Conservation (phyloP, 2,888 invertebrate species). For the Rotaria macrura region DNA sequence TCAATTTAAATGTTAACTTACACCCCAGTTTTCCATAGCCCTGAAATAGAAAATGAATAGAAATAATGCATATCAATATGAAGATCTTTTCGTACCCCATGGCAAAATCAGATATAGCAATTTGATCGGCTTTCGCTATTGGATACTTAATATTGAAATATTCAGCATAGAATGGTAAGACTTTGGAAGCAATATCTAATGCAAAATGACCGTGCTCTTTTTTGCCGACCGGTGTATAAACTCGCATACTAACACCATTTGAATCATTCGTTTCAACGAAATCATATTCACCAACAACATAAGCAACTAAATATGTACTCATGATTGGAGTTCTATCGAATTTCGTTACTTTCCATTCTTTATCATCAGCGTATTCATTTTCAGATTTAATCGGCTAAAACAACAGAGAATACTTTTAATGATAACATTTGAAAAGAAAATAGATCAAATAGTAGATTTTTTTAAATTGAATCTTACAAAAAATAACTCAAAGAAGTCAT, state of each 20-base stretch:
- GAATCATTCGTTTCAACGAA: conserved; percentile 71
- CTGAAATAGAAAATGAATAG: conserved; percentile 50
- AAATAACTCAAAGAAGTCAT: no score
- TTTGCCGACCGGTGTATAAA: conserved; percentile 68
- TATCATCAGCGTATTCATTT: conserved; percentile 38
- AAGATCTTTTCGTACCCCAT: conserved; percentile 54
- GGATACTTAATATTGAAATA: conserved; percentile 90
- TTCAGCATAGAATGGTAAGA: conserved; percentile 80
- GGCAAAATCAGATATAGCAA: conserved; percentile 87
- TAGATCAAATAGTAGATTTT: no score
- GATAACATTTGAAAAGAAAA: no score
- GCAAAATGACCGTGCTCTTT: conserved; percentile 83
- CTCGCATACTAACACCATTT: conserved; percentile 62
- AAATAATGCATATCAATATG: neutral
- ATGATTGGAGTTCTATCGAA: conserved; percentile 79
- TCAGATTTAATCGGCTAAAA: conserved; percentile 43
- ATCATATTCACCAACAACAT: conserved; percentile 86
- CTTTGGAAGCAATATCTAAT: conserved; percentile 70
- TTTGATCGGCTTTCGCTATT: conserved; percentile 84
- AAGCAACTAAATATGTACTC: conserved; percentile 87
- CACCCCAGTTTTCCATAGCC: conserved; percentile 97
- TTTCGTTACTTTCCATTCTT: conserved; percentile 56
- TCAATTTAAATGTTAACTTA: neutral
- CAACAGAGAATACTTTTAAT: neutral
- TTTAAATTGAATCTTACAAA: no score